A percentile compares a stretch with the other conserved stretches of the same genome.
phyloP scores from a whole-genome alignment of 2,888 invertebrate species.

The Suillia variegata region DNA sequence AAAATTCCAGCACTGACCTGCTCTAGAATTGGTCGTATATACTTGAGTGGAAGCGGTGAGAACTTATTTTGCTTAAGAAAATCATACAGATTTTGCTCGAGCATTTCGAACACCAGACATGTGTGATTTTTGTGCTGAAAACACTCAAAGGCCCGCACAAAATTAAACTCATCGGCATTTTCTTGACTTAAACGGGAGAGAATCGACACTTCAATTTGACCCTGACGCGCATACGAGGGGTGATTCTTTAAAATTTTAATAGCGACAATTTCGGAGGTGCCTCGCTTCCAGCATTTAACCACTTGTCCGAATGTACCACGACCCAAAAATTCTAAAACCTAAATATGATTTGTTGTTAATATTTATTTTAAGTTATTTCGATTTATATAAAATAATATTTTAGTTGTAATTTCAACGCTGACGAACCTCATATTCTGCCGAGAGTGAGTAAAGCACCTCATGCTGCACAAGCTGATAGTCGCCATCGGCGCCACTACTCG shows the following conservation, averaged over 20 bases:
- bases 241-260: slow-evolving; percentile 99
- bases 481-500: slow-evolving; percentile 89
- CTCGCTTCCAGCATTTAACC: slow-evolving; percentile 99
- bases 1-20: slow-evolving; percentile 71
- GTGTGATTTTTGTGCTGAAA: slow-evolving; percentile 99
- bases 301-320: slow-evolving; percentile 99
- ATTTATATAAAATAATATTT: neutral
- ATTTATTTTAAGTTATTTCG: too few relatives aligned
- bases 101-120: slow-evolving; percentile 99
- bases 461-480: slow-evolving; percentile 99
- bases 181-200: slow-evolving; percentile 92
- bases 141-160: slow-evolving; percentile 99
- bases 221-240: slow-evolving; percentile 99
- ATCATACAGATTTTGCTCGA: slow-evolving; percentile 99
- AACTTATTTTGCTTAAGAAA: slow-evolving; percentile 99
- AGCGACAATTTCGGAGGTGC: slow-evolving; percentile 99
- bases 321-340: slow-evolving; percentile 98
- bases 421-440: slow-evolving; percentile 78
- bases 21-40: slow-evolving; percentile 97
- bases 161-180: slow-evolving; percentile 99
- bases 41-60: slow-evolving; percentile 96
- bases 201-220: slow-evolving; percentile 98
- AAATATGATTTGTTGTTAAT: slow-evolving; percentile 9
- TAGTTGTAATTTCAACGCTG: neutral
- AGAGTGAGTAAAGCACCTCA: slow-evolving; percentile 96